phyloP scores from a whole-genome alignment of 2,113 vertebrate species.

The Tiliqua scincoides region DNA sequence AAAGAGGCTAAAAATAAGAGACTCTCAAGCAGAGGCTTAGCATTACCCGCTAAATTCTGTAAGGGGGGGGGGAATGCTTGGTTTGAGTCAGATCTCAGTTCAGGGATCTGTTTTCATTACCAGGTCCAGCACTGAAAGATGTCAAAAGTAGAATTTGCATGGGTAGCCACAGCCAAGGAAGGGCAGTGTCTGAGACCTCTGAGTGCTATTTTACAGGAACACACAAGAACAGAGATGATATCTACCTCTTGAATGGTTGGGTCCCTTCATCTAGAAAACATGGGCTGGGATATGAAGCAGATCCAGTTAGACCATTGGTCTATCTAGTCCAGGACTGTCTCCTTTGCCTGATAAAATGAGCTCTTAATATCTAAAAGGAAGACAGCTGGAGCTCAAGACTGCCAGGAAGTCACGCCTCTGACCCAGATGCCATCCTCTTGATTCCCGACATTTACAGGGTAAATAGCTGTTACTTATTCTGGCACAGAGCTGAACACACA shows the following conservation, averaged over 20 bases:
- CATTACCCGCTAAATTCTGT: not conserved
- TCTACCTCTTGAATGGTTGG: not conserved
- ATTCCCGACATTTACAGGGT: no score
- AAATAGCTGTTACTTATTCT: no score
- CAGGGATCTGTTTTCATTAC: not conserved
- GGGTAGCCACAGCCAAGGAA: not conserved
- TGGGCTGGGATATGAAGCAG: no score
- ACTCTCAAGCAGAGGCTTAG: not conserved
- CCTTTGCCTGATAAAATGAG: no score
- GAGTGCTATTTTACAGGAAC: not conserved
- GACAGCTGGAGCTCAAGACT: no score
- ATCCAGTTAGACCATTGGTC: no score
- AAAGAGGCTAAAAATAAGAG: constrained; percentile 27
- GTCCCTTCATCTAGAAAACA: not conserved
- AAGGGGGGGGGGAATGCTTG: not conserved
- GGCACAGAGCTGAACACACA: no score
- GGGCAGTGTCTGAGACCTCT: not conserved
- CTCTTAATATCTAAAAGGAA: no score
- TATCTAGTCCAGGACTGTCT: no score
- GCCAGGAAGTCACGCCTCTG: no score
- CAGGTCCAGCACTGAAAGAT: not conserved
- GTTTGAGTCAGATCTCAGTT: not conserved
- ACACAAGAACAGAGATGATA: not conserved
- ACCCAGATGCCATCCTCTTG: no score
- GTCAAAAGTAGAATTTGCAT: not conserved